Conservation (phyloP, 1,140 invertebrate species). For the Nymphalis io region DNA sequence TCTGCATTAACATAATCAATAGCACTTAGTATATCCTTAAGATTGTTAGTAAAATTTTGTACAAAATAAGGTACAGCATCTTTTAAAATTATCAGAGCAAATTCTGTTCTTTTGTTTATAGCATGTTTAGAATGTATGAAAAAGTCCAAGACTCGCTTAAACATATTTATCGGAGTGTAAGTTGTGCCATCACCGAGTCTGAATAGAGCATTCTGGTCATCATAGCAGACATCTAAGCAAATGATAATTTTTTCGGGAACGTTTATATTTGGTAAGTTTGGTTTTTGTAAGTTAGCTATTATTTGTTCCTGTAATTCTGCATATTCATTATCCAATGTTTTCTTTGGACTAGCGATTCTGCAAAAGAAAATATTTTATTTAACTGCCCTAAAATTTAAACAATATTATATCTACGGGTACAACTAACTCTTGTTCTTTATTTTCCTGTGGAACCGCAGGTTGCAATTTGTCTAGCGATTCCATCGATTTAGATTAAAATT, state of each 20-base stretch:
- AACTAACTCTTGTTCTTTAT: slow-evolving; percentile 18
- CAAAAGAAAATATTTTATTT: slow-evolving; percentile 30
- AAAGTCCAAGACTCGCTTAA: slow-evolving; percentile 84
- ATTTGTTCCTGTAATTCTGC: slow-evolving; percentile 59
- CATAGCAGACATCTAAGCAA: slow-evolving; percentile 85
- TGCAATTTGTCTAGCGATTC: neutral
- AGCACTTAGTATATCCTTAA: slow-evolving; percentile 81
- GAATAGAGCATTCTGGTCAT: slow-evolving; percentile 81
- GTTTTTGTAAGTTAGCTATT: slow-evolving; percentile 66
- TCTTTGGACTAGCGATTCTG: slow-evolving; percentile 32
- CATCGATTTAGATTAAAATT: neutral
- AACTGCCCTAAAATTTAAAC: neutral
- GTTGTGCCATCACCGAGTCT: slow-evolving; percentile 82
- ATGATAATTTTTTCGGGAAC: slow-evolving; percentile 84
- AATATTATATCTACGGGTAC: neutral
- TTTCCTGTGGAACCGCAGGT: slow-evolving; percentile 4
- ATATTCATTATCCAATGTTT: slow-evolving; percentile 45
- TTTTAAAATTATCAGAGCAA: slow-evolving; percentile 84
- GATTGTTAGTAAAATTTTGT: slow-evolving; percentile 84
- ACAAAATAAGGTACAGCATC: slow-evolving; percentile 81
- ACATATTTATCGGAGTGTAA: slow-evolving; percentile 82
- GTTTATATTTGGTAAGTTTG: slow-evolving; percentile 80
- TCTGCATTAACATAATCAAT: slow-evolving; percentile 82
- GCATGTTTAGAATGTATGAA: slow-evolving; percentile 85
- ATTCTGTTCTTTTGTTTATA: slow-evolving; percentile 85